Evolutionary conservation across 2,888 invertebrate species (phyloP), one percentile per base, ranked within the genome.

Genomic region (Perithous albicinctus): DNA sequence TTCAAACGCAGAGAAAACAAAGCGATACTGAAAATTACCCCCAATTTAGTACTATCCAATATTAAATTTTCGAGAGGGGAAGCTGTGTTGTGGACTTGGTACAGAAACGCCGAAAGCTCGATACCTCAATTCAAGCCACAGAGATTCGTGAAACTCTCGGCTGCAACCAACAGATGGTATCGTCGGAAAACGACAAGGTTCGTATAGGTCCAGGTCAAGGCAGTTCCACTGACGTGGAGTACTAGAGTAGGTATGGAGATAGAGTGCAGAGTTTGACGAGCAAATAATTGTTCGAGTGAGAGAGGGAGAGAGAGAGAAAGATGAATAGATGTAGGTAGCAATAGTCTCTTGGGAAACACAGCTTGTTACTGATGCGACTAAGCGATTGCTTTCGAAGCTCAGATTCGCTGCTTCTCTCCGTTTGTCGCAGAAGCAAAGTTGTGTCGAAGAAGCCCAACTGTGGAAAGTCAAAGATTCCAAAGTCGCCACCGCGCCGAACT

Each of bases 281-380:
- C 64, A 78, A 78, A 78, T 78, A 78, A 78, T 78, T 56, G 78
- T 64, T 56, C 46, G 48, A 23, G 46, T 10, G 32, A 46, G 26
- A 46, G 56, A 43, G 35, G 20, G 63, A 18, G 10, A 41, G 72
- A 78, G 80, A 10, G 48, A 32, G 61, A 59, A 66, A 56, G 63
- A 1, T n/a, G n/a, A n/a, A 48, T 2, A 20, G 48, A 20, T 8
- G 54, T 12, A 54, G 29, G 26, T 0, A n/a, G 29, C 43, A 76
- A 35, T 7, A 15, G 79, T 51, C 80, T 78, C 81, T 72, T 73
- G 56, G 35, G 78, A 46, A 54, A 78, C 72, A 64, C 61, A 70
- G 77, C 69, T 77, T n/a, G 77, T 77, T 70, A 56, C 70, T 32
- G 64, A 64, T 72, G 72, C 64, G 56, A 46, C 64, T 18, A 64